Evolutionary conservation across 64 coral and sea anemone genomes (phyloP).

Genomic region (Cladopsammia gracilis): DNA sequence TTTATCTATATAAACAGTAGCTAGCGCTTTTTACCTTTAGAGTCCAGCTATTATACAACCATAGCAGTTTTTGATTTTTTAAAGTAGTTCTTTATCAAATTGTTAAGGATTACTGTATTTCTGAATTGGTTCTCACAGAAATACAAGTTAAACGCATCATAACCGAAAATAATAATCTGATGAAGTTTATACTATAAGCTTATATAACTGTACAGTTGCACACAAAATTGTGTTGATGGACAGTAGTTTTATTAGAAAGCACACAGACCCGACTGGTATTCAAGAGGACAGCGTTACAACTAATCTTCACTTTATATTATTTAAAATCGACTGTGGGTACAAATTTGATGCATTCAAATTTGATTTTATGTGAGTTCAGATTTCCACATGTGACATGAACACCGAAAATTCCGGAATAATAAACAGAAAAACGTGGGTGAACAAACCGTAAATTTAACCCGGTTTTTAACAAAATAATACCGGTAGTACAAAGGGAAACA

Average conservation of each 20-base stretch:
- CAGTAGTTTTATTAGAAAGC: background rate
- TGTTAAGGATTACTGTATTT: background rate
- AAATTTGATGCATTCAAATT: background rate
- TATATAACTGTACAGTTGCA: background rate
- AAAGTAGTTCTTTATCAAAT: background rate
- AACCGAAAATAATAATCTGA: no score
- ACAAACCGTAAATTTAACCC: background rate
- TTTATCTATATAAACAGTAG: no score
- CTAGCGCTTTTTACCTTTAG: background rate
- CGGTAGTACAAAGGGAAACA: background rate
- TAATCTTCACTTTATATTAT: background rate
- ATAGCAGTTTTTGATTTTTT: background rate
- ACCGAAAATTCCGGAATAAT: background rate
- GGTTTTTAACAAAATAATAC: background rate
- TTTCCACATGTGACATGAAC: background rate
- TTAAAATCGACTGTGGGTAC: background rate
- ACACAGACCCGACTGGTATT: background rate
- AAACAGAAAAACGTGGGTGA: constrained; percentile 11
- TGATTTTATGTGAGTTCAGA: background rate
- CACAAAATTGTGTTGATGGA: background rate
- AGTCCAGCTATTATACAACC: background rate
- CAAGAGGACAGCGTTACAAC: background rate
- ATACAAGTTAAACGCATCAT: background rate
- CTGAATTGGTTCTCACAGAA: background rate
- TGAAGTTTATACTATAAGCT: background rate